phyloP scores from a whole-genome alignment of 1,140 invertebrate species.

The Helicoverpa zea region DNA sequence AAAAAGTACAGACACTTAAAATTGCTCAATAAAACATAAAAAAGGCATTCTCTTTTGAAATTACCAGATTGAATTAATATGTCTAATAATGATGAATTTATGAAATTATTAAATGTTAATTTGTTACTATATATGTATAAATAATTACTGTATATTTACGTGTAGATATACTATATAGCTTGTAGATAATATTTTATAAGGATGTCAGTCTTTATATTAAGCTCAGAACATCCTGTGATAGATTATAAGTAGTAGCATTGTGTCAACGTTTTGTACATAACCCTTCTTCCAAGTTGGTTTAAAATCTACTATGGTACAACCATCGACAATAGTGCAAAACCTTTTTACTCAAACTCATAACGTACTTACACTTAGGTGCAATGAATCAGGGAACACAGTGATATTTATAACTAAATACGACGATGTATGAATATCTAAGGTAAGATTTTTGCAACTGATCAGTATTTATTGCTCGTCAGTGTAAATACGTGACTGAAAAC shows the following conservation, averaged over 20 bases:
- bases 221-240: conserved; percentile 80
- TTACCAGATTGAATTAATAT: conserved; percentile 10
- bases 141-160: conserved; percentile 24
- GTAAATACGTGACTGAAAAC: background rate
- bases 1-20: background rate
- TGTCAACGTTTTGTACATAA: background rate
- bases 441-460: background rate
- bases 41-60: conserved; percentile 28
- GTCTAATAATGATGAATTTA: background rate
- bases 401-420: no score
- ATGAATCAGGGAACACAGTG: no score
- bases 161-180: conserved; percentile 22
- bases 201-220: conserved; percentile 53
- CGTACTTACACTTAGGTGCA: background rate
- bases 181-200: conserved; percentile 33
- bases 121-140: conserved; percentile 5
- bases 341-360: background rate
- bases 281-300: background rate
- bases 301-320: background rate
- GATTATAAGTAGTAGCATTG: conserved; percentile 47
- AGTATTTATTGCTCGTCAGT: background rate
- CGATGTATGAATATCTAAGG: no score
- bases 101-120: conserved; percentile 39
- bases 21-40: conserved; percentile 37
- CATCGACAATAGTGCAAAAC: background rate